Evolutionary conservation across 2,113 vertebrate genomes (phyloP), one percentile per base, ranked within the genome.

Genomic region (Typhlomys cinereus): DNA sequence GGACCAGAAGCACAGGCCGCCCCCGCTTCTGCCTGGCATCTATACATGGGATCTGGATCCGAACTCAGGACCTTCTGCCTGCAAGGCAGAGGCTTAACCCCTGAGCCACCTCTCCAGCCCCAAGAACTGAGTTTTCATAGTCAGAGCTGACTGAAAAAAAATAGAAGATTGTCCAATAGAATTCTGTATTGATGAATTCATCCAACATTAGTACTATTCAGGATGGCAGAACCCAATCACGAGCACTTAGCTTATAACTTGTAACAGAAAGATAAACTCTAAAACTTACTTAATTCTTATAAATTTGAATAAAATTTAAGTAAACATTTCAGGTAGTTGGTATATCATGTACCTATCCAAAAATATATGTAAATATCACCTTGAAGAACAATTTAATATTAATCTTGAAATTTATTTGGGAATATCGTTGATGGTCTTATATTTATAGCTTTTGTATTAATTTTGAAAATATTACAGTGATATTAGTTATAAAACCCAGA

Each of bases 261-360:
- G 4, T 59, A 1, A 41, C 15, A 25, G 71, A 10, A 2, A 80
- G 71, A n/a, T 78, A 1, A 86, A 64, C 87, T 88, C 62, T 41
- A 78, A 46, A 78, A 39, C 89, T 25, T n/a, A n/a, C 81, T 92
- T 82, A 78, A 83, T 59, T 88, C 89, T 54, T 90, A 39, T 89
- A 36, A 61, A 46, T 61, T 50, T 73, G 73, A 59, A 46, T 41
- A 62, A 36, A 61, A 46, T 61, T 50, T 73, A 78, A 59, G 39
- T 41, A 62, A 31, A 20, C 59, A 85, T 7, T 57, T 85, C 46
- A 23, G 29, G 36, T 46, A 70, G 14, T 59, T n/a, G n/a, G n/a
- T n/a, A n/a, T n/a, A n/a, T n/a, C n/a, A n/a, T n/a, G n/a, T n/a
- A n/a, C n/a, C n/a, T n/a, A n/a, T n/a, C n/a, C n/a, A n/a, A n/a